phyloP scores from a whole-genome alignment of 92 coral and sea anemone species.

The Epizoanthus fatuus region DNA sequence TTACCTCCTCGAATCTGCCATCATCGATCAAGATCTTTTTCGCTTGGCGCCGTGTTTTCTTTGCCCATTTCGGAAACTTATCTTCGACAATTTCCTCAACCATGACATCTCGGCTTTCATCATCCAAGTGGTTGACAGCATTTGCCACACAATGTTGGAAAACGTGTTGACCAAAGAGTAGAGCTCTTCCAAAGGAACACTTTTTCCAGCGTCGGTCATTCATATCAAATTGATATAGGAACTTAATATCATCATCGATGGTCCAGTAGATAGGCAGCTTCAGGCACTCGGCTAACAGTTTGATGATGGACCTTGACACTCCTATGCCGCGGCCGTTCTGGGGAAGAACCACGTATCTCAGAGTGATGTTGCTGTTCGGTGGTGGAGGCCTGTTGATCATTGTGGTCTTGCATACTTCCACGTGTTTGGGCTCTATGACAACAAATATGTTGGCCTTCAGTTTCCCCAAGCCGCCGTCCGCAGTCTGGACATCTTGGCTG shows the following conservation, averaged over 20 bases:
- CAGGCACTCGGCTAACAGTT: slow-evolving; percentile 49
- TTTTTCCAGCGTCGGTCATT: slow-evolving; percentile 55
- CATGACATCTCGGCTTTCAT: neutral
- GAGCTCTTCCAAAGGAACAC: slow-evolving; percentile 53
- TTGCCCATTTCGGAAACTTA: slow-evolving; percentile 44
- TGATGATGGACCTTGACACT: slow-evolving; percentile 62
- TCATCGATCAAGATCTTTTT: neutral
- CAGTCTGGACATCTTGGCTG: neutral
- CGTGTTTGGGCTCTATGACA: slow-evolving; percentile 52
- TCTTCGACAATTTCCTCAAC: neutral
- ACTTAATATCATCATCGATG: slow-evolving; percentile 64
- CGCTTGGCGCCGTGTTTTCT: neutral
- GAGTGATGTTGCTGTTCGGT: slow-evolving; percentile 25
- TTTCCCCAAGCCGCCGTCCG: slow-evolving; percentile 4
- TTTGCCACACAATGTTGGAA: slow-evolving; percentile 49
- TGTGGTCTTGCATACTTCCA: slow-evolving; percentile 12
- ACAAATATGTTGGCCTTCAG: slow-evolving; percentile 42
- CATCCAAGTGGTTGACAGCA: slow-evolving; percentile 28
- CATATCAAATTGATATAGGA: slow-evolving; percentile 37
- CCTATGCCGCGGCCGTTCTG: slow-evolving; percentile 70
- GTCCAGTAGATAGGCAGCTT: slow-evolving; percentile 62
- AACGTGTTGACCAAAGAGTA: slow-evolving; percentile 63
- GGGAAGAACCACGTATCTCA: slow-evolving; percentile 59
- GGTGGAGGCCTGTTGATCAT: slow-evolving; percentile 11
- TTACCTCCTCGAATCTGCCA: neutral